phyloP scores from a whole-genome alignment of 2,888 invertebrate species.

The Melitaea athalia region DNA sequence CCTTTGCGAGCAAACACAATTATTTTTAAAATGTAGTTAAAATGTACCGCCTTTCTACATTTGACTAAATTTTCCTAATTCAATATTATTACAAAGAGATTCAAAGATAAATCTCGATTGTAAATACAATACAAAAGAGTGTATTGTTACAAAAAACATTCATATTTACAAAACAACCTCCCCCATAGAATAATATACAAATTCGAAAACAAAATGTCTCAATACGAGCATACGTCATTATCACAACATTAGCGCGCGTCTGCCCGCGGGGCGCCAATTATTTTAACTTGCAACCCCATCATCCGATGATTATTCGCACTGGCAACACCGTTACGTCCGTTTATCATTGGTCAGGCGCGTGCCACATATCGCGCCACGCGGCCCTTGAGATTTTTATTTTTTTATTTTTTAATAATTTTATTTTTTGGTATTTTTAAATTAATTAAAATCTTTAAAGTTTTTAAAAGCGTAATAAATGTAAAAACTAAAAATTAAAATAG shows the following conservation, averaged over 20 bases:
- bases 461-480: background rate
- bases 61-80: background rate
- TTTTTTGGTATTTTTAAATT: slow-evolving; percentile 17
- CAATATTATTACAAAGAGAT: background rate
- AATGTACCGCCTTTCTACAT: no score
- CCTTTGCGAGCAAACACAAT: no score
- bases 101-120: slow-evolving; percentile 13
- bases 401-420: slow-evolving; percentile 36
- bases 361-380: slow-evolving; percentile 50
- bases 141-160: slow-evolving; percentile 27
- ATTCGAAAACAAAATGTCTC: slow-evolving; percentile 68
- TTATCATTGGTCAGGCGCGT: slow-evolving; percentile 55
- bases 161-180: slow-evolving; percentile 55
- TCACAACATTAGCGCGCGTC: slow-evolving; percentile 75
- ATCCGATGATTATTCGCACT: slow-evolving; percentile 60
- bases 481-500: background rate
- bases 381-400: slow-evolving; percentile 40
- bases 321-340: slow-evolving; percentile 70
- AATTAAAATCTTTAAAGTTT: background rate
- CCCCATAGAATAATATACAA: slow-evolving; percentile 57
- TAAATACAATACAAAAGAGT: slow-evolving; percentile 15
- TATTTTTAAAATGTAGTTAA: no score
- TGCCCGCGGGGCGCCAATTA: slow-evolving; percentile 80
- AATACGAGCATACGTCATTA: slow-evolving; percentile 72
- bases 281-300: slow-evolving; percentile 75